phyloP scores from a whole-genome alignment of 1,140 invertebrate species.

The Rhizoglyphus robini region DNA sequence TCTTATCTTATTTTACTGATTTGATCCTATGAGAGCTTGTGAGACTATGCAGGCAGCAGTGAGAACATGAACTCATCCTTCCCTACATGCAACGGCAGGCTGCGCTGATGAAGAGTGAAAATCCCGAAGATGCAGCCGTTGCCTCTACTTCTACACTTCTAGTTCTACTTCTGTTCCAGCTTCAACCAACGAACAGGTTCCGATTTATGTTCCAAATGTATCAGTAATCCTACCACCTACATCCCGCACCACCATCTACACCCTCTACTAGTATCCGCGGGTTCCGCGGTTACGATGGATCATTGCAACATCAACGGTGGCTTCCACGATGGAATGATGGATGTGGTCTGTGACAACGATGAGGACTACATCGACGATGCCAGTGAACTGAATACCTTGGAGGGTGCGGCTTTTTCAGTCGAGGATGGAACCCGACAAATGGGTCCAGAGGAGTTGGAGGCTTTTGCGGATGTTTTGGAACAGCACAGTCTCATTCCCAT shows the following conservation, averaged over 20 bases:
- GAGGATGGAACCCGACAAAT: conserved; percentile 86
- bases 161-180: neutral
- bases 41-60: too few species aligned
- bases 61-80: too few species aligned
- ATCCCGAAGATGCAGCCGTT: neutral
- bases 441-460: conserved; percentile 79
- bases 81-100: neutral
- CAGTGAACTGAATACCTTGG: conserved; percentile 41
- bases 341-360: neutral
- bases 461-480: conserved; percentile 72
- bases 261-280: neutral
- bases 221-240: too few species aligned
- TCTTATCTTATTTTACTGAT: too few species aligned
- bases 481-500: conserved; percentile 37
- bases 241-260: too few species aligned
- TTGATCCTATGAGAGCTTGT: too few species aligned
- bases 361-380: neutral
- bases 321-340: neutral
- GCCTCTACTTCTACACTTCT: neutral
- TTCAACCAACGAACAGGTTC: neutral
- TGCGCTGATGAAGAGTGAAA: neutral
- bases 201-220: too few species aligned
- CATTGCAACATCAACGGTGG: neutral
- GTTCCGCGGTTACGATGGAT: neutral
- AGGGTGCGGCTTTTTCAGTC: conserved; percentile 78